Conservation (phyloP, 2,113 vertebrate genomes). For the Stegastes partitus region DNA sequence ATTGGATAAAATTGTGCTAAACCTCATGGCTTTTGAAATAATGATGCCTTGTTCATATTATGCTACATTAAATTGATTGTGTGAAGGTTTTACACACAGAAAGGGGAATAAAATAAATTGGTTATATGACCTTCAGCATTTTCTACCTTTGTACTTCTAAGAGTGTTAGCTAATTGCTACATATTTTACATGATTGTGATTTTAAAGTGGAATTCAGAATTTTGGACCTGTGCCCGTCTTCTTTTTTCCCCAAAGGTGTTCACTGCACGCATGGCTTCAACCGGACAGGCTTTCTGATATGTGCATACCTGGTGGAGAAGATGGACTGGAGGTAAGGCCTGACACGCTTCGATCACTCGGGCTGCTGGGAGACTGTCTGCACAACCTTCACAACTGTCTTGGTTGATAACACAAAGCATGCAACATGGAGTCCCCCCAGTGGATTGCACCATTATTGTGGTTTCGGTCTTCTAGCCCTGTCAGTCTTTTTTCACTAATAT, state of each 20-base stretch:
- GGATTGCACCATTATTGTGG: conserved; percentile 11
- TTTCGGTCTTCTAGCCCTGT: conserved; percentile 14
- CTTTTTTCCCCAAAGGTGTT: conserved; percentile 87
- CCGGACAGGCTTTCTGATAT: conserved; percentile 97
- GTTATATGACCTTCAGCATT: no score
- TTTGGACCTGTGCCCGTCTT: not conserved
- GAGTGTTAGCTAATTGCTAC: no score
- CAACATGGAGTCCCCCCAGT: not conserved
- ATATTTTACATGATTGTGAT: conserved; percentile 1
- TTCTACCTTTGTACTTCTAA: no score
- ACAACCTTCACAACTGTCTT: conserved; percentile 2
- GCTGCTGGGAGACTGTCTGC: not conserved
- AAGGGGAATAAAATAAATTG: no score
- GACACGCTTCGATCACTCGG: not conserved
- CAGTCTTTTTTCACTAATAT: conserved; percentile 5
- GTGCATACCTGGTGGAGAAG: conserved; percentile 98
- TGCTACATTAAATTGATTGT: conserved; percentile 3
- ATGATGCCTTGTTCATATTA: not conserved
- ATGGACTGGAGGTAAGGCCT: conserved; percentile 97
- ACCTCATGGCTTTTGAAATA: conserved; percentile 3
- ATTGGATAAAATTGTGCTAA: conserved; percentile 24
- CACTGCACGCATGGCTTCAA: conserved; percentile 99
- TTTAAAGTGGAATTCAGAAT: not conserved
- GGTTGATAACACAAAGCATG: conserved; percentile 18
- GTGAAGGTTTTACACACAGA: not conserved